Evolutionary conservation across 2,888 invertebrate species (phyloP), one percentile per base, ranked within the genome.

Genomic region (Linyphia triangularis): DNA sequence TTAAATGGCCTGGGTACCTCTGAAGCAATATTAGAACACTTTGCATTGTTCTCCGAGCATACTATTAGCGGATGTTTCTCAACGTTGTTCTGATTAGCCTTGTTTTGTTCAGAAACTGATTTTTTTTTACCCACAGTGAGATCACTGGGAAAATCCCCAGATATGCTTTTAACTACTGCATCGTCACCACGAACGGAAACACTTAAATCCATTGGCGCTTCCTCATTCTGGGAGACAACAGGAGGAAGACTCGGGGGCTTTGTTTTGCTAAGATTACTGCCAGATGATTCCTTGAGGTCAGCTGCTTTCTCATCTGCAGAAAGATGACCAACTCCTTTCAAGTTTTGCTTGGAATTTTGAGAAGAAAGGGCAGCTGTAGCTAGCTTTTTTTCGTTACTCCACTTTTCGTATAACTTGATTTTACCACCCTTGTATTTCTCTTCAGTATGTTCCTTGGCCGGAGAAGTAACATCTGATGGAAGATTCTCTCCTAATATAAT

Each of bases 351-450:
- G 10, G 19, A 3, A n/a, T 40, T 33, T 33, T 75, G 33, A 30
- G 30, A 16, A 19, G 61, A 2, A 9, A 43, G 24, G 37, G 26
- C 13, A 30, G 67, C 37, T 24, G 61, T 51, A 61, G 33, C 19
- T 57, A 83, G 75, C 33, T 77, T 83, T 51, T 83, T 88, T 33
- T 88, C 82, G 51, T 78, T 88, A 37, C 61, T 89, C 85, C 84
- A 89, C 37, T 79, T 79, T 37, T 84, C 84, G 72, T 89, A 89
- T 28, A 85, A 30, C 61, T 81, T 84, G 2, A 89, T 73, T 73
- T 89, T 89, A 30, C 79, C 57, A 33, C 72, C 40, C 33, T 84
- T 89, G 30, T 37, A 72, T 40, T 67, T 81, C 16, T 6, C 13
- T 67, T 88, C 81, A 63, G 30, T 16, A 13, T n/a, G 6, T 30